phyloP scores from a whole-genome alignment of 2,797 vertebrate genomes.

The Eulemur rubriventer region DNA sequence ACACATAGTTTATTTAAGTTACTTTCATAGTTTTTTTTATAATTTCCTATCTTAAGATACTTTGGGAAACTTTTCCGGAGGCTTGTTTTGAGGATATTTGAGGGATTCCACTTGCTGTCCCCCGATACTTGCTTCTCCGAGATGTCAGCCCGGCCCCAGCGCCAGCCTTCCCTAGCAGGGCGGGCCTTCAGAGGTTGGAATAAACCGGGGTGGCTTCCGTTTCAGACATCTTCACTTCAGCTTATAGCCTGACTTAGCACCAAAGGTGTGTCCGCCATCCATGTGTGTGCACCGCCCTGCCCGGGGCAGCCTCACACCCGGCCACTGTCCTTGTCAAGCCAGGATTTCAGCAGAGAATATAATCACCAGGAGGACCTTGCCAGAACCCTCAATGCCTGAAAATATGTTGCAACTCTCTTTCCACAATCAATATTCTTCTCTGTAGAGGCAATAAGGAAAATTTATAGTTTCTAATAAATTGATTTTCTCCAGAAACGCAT shows the following conservation, averaged over 20 bases:
- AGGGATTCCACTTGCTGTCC: neutral
- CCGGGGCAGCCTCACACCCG: neutral
- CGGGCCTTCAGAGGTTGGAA: neutral
- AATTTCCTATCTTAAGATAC: neutral
- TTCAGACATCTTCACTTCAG: neutral
- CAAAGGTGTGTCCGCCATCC: too few relatives aligned
- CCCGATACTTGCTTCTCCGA: neutral
- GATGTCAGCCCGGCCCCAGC: neutral
- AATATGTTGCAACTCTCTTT: neutral
- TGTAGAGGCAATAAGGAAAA: neutral
- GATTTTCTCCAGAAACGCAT: neutral
- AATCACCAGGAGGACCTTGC: neutral
- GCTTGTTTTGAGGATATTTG: neutral
- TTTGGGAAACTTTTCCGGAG: neutral
- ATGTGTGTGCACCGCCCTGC: fast-evolving
- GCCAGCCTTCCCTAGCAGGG: neutral
- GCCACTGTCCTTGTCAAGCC: neutral
- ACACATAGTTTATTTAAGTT: neutral
- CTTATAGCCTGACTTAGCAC: neutral
- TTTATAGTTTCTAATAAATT: neutral
- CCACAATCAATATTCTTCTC: neutral
- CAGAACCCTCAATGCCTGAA: neutral
- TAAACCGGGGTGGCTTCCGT: neutral
- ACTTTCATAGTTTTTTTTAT: neutral
- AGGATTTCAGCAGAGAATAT: neutral